Conservation (phyloP, 2,797 vertebrate species). For the Cetoscarus ocellatus region DNA sequence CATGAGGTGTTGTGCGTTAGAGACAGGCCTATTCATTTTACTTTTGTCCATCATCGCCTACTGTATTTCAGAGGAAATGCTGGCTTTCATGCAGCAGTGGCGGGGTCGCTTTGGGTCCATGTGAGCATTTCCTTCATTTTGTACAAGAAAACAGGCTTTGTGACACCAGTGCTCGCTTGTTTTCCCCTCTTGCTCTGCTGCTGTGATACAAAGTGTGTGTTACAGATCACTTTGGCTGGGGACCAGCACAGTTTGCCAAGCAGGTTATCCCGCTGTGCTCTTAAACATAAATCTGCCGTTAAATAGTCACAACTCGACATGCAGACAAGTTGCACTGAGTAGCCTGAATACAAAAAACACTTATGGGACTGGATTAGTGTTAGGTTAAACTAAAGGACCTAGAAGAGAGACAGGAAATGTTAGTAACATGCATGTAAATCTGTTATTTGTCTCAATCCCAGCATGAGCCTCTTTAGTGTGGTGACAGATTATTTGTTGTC, state of each 20-base stretch:
- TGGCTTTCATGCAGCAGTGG: conserved; percentile 50
- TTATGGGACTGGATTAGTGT: conserved; percentile 46
- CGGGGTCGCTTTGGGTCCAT: conserved; percentile 57
- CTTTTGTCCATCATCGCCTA: conserved; percentile 73
- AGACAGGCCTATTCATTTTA: conserved; percentile 73
- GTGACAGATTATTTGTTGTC: conserved; percentile 14
- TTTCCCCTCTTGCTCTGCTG: conserved; percentile 52
- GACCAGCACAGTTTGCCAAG: conserved; percentile 75
- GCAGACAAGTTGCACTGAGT: conserved; percentile 50
- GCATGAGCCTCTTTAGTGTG: conserved; percentile 29
- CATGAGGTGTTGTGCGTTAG: conserved; percentile 65
- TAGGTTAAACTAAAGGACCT: conserved; percentile 24
- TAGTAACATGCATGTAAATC: conserved; percentile 45
- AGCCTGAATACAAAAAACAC: conserved; percentile 55
- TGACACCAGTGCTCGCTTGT: conserved; percentile 56
- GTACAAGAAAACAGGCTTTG: conserved; percentile 44
- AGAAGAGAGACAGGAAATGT: conserved; percentile 35
- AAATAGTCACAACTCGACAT: conserved; percentile 68
- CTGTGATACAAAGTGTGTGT: conserved; percentile 63
- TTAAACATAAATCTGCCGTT: conserved; percentile 79
- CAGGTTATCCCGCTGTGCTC: conserved; percentile 76
- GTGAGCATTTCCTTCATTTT: conserved; percentile 76
- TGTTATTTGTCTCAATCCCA: conserved; percentile 38
- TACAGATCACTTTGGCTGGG: conserved; percentile 68
- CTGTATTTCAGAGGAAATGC: conserved; percentile 78